Conservation (phyloP, 2,797 vertebrate species). For the Sebastes reedi region DNA sequence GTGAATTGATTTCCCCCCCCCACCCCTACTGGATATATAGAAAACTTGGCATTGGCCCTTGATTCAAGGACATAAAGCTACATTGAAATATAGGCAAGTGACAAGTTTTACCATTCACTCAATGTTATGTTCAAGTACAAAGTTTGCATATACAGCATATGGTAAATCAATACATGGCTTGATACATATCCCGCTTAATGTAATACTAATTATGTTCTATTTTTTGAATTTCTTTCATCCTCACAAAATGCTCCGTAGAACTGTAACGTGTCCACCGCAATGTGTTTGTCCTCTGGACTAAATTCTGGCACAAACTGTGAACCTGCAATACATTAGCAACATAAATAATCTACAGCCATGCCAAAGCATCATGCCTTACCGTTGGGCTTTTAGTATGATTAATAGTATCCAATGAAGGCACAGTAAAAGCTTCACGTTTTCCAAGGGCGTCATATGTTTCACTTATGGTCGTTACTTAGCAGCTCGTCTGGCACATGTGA, state of each 20-base stretch:
- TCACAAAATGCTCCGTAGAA: constrained; percentile 1
- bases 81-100: not conserved
- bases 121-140: not conserved
- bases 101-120: not conserved
- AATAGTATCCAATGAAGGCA: constrained; percentile 57
- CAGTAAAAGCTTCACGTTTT: constrained; percentile 57
- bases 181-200: not conserved
- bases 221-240: not conserved
- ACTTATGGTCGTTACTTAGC: constrained; percentile 46
- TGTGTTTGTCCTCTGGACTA: constrained; percentile 26
- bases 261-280: constrained; percentile 15
- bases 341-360: constrained; percentile 55
- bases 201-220: not conserved
- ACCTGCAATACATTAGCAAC: constrained; percentile 53
- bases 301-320: constrained; percentile 34
- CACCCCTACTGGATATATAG: not conserved
- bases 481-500: constrained; percentile 48
- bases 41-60: not conserved
- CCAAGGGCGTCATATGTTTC: constrained; percentile 58
- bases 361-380: constrained; percentile 33
- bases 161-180: constrained; percentile 1
- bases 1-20: fast-evolving
- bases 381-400: constrained; percentile 66
- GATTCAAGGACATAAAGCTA: constrained; percentile 4
- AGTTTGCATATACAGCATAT: not conserved